A percentile compares a stretch with the other conserved stretches of the same genome.
Evolutionary conservation across 2,888 invertebrate genomes (phyloP).

Genomic region (Germaria angustata): DNA sequence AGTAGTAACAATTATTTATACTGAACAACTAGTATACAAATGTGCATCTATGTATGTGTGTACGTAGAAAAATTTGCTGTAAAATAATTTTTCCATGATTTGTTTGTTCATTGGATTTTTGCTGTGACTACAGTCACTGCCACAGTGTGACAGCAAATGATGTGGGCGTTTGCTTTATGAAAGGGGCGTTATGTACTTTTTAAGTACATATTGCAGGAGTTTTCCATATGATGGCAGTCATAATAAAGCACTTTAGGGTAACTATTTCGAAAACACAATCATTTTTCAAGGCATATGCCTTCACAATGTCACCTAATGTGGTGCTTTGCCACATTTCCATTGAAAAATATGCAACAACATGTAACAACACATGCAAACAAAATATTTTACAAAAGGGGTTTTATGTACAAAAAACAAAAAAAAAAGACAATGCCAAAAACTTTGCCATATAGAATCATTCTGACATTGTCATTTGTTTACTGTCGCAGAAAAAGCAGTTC

Average conservation of each 20-base stretch:
- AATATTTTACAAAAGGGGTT: not conserved
- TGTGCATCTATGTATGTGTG: too few species aligned
- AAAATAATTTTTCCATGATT: conserved; percentile 9
- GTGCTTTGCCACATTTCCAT: conserved; percentile 29
- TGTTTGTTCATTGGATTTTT: conserved; percentile 17
- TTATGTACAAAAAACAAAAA: not conserved
- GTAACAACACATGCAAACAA: not conserved
- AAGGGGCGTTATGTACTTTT: conserved; percentile 10
- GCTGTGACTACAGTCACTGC: conserved; percentile 4
- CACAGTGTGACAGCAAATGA: conserved; percentile 21
- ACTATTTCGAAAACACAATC: not conserved
- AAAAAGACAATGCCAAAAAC: not conserved
- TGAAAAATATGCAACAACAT: conserved; percentile 34
- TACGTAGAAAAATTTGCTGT: not conserved
- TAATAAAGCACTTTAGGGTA: conserved; percentile 45
- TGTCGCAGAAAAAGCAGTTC: conserved; percentile 25
- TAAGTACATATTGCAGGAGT: conserved; percentile 22
- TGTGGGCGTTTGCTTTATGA: conserved; percentile 27
- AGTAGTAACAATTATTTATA: conserved; percentile 12
- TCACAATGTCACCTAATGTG: conserved; percentile 42
- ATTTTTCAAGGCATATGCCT: conserved; percentile 3
- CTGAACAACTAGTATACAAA: too few species aligned
- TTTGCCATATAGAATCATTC: conserved; percentile 3
- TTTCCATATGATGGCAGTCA: conserved; percentile 52
- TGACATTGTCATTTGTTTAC: conserved; percentile 52